Evolutionary conservation across 2,797 vertebrate genomes (phyloP).

Genomic region (Manis pentadactyla): DNA sequence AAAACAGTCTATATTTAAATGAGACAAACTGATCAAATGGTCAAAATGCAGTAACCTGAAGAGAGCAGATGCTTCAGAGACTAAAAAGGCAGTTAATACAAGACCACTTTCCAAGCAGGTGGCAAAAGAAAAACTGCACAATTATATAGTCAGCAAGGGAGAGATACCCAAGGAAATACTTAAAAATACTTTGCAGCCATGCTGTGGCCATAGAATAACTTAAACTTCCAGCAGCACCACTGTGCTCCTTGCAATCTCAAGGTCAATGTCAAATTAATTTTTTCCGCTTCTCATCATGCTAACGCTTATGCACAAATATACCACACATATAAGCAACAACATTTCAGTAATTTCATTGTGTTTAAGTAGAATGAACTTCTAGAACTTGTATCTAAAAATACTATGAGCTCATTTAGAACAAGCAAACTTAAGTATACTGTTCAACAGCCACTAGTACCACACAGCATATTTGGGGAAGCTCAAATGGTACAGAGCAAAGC

Average conservation of each 20-base stretch:
- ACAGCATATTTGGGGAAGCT: conserved; percentile 61
- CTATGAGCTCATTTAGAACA: conserved; percentile 79
- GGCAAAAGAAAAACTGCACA: conserved; percentile 79
- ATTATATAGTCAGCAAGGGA: conserved; percentile 78
- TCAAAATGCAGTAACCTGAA: conserved; percentile 68
- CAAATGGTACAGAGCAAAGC: conserved; percentile 75
- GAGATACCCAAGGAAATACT: conserved; percentile 75
- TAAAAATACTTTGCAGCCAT: conserved; percentile 48
- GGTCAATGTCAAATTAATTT: conserved; percentile 61
- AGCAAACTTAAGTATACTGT: conserved; percentile 69
- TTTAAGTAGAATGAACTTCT: conserved; percentile 58
- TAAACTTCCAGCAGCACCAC: conserved; percentile 45
- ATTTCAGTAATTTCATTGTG: conserved; percentile 53
- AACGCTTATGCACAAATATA: background rate
- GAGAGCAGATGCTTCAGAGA: conserved; percentile 77
- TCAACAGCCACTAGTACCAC: conserved; percentile 40
- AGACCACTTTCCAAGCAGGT: conserved; percentile 80
- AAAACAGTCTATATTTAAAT: conserved; percentile 41
- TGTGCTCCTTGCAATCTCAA: background rate
- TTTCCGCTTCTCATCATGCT: conserved; percentile 21
- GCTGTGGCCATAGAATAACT: background rate
- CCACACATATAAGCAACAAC: conserved; percentile 36
- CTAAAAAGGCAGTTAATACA: conserved; percentile 73
- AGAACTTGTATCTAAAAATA: conserved; percentile 75
- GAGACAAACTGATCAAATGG: conserved; percentile 55